phyloP scores from a whole-genome alignment of 2,797 vertebrate species.

The Phyllotis vaccarum region DNA sequence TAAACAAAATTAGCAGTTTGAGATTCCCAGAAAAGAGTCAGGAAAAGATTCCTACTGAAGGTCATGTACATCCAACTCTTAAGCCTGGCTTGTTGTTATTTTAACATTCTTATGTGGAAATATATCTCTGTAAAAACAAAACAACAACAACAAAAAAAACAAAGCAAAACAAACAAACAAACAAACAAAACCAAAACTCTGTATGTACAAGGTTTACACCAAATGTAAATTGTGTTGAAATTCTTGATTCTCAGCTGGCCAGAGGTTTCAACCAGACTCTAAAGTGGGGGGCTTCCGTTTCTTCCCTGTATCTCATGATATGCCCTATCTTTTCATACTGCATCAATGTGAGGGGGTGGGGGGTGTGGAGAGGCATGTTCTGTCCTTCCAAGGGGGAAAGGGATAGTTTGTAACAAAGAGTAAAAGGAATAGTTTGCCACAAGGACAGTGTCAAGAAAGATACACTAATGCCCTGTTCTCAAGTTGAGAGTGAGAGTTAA shows the following conservation, averaged over 20 bases:
- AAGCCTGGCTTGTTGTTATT: not conserved
- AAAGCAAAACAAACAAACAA: no score
- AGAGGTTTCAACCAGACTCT: not conserved
- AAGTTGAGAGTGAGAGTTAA: not conserved
- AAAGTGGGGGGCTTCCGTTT: not conserved
- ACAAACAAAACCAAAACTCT: not conserved
- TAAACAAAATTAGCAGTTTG: not conserved
- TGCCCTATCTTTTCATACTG: not conserved
- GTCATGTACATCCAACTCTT: not conserved
- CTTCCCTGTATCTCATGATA: not conserved
- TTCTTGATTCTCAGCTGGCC: not conserved
- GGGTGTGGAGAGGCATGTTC: no score
- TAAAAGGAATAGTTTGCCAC: not conserved
- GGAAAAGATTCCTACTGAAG: not conserved
- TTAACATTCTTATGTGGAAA: not conserved
- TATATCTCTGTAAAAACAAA: not conserved
- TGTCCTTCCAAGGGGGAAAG: not conserved
- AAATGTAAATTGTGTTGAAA: not conserved
- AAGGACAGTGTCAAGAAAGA: not conserved
- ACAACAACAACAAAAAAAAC: not conserved
- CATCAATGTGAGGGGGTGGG: not conserved
- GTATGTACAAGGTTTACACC: not conserved
- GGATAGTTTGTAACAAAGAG: not conserved
- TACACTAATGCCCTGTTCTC: not conserved
- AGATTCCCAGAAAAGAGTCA: not conserved